Evolutionary conservation across 1,140 invertebrate species (phyloP), one percentile per base, ranked within the genome.

Genomic region (Ceratina japonica): DNA sequence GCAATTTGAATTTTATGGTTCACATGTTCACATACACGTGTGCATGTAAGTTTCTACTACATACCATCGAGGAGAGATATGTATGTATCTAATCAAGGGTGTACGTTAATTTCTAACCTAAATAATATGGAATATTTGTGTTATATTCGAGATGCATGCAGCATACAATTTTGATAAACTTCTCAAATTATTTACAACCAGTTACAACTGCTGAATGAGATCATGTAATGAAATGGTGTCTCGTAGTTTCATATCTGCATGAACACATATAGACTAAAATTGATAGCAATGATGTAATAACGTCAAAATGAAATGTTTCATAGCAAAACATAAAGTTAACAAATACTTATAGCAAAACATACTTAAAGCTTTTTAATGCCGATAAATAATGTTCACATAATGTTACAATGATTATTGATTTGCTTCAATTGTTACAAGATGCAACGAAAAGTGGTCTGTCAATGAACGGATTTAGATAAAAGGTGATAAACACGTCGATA

Each of bases 61-160:
- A 16, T n/a, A 69, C 18, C 27, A 31, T 31, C 27, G 4, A 31
- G 27, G 27, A 31, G 27, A 31, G 27, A 31, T 31, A 31, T 31
- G 27, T 31, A 31, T 31, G 27, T 31, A 31, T 31, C 27, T 31
- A 31, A 31, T 49, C 24, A 10, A 18, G 44, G 13, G 54, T 61
- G 16, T 76, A 77, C n/a, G 51, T 16, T 37, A 71, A 71, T 73
- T 79, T 72, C 61, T 79, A 79, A 79, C 70, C 76, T 79, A 64
- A 64, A 44, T 44, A 44, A 44, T 49, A 64, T 27, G 13, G 72
- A 73, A 64, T 24, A 74, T 52, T 59, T 20, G 76, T 78, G 69
- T 72, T 72, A 64, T 51, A 64, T 51, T 54, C 7, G 24, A 70
- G 20, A 5, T 78, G 62, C 51, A 72, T 71, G 22, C 10, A 52